Percentiles rank a stretch among this genome's conserved stretches.
Conservation (phyloP, 2,888 invertebrate species). For the Druceiella hillmani region DNA sequence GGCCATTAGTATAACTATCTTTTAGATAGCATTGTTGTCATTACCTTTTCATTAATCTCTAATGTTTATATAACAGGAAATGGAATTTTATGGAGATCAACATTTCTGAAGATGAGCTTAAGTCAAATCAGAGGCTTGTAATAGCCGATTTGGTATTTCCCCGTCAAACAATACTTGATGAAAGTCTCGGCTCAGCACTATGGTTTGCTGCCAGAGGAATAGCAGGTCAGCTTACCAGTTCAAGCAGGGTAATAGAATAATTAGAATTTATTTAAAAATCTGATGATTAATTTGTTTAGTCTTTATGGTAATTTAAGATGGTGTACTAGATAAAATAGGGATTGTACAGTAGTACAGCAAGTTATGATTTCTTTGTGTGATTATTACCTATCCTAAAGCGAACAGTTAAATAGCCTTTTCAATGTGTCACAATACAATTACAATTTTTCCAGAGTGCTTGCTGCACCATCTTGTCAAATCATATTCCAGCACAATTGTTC, state of each 20-base stretch:
- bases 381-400: too few relatives aligned
- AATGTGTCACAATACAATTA: too few relatives aligned
- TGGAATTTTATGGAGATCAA: slow-evolving; percentile 87
- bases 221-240: slow-evolving; percentile 50
- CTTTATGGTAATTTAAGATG: too few relatives aligned
- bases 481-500: too few relatives aligned
- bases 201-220: slow-evolving; percentile 91
- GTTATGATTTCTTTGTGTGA: too few relatives aligned
- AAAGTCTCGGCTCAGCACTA: slow-evolving; percentile 91
- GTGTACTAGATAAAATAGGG: too few relatives aligned
- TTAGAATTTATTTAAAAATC: slow-evolving; percentile 5
- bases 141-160: slow-evolving; percentile 83
- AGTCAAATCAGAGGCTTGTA: slow-evolving; percentile 44
- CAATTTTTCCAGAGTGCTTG: too few relatives aligned
- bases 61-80: slow-evolving; percentile 48
- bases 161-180: slow-evolving; percentile 83
- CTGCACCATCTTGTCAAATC: too few relatives aligned
- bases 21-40: slow-evolving; percentile 14
- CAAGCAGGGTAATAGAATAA: slow-evolving; percentile 58
- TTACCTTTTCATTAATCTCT: too few relatives aligned
- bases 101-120: slow-evolving; percentile 61
- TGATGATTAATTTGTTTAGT: too few relatives aligned
- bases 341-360: too few relatives aligned
- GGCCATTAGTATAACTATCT: not conserved
- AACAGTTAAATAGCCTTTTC: too few relatives aligned